Evolutionary conservation across 2,888 invertebrate species (phyloP).

Genomic region (Chaitophorus viminalis): DNA sequence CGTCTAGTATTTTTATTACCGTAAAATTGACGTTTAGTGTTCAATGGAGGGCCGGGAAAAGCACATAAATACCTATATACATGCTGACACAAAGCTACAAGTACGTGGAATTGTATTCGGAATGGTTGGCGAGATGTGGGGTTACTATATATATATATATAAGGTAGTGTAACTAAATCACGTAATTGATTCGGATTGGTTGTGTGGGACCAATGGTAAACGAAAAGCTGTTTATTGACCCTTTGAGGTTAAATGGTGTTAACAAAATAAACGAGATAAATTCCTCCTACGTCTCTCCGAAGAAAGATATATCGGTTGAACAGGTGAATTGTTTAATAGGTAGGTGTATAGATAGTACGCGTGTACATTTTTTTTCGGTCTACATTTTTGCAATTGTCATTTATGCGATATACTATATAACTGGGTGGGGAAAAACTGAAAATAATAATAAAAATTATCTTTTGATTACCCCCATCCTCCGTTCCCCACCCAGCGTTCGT

Average conservation of each 20-base stretch:
- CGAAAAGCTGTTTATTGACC: slow-evolving; percentile 39
- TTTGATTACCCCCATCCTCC: neutral
- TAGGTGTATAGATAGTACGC: too few species aligned
- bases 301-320: too few species aligned
- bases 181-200: slow-evolving; percentile 50
- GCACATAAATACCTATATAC: neutral
- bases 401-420: too few species aligned
- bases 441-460: too few species aligned
- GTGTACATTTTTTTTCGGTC: too few species aligned
- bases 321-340: too few species aligned
- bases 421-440: too few species aligned
- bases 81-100: neutral
- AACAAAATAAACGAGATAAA: slow-evolving; percentile 26
- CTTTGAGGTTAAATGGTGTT: slow-evolving; percentile 23
- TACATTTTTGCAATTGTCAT: too few species aligned
- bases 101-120: neutral
- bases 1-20: slow-evolving; percentile 13
- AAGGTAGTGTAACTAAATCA: slow-evolving; percentile 13
- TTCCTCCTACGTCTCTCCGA: neutral
- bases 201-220: slow-evolving; percentile 23
- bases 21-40: slow-evolving; percentile 5
- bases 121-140: neutral
- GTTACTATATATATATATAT: too few species aligned
- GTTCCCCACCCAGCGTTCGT: too few species aligned
- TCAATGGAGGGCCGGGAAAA: too few species aligned